Conservation (phyloP, 2,888 invertebrate genomes). For the Piscicola geometra region DNA sequence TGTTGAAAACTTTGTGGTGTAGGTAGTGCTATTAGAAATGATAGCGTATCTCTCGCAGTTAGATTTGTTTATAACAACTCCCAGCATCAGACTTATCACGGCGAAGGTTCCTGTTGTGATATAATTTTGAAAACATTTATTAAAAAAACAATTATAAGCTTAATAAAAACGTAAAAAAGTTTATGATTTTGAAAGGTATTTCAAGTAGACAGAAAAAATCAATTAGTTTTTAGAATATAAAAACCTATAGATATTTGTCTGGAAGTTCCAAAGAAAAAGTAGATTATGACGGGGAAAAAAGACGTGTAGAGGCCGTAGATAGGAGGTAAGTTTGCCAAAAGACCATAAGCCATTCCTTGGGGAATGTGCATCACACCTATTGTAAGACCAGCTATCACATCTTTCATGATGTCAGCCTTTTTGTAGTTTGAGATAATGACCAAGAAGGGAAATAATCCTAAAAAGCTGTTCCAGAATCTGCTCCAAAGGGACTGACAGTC, state of each 20-base stretch:
- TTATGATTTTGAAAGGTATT: no score
- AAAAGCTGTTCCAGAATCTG: conserved; percentile 33
- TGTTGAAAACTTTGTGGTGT: no score
- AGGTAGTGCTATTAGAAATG: no score
- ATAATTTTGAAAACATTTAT: no score
- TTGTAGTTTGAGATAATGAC: conserved; percentile 50
- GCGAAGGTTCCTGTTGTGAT: conserved; percentile 61
- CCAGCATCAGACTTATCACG: conserved; percentile 82
- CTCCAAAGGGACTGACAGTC: neutral
- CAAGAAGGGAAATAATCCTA: conserved; percentile 49
- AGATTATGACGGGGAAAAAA: conserved; percentile 82
- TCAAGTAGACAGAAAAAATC: no score
- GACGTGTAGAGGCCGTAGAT: conserved; percentile 72
- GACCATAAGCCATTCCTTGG: conserved; percentile 61
- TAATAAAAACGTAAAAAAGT: no score
- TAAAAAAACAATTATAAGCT: no score
- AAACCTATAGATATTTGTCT: conserved; percentile 80
- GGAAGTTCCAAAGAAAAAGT: conserved; percentile 81
- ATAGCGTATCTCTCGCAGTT: conserved; percentile 19
- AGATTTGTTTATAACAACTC: conserved; percentile 65
- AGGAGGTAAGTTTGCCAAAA: conserved; percentile 58
- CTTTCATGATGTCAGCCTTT: conserved; percentile 63
- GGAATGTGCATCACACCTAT: conserved; percentile 62
- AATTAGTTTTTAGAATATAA: no score
- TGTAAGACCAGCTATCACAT: conserved; percentile 77